Percentiles rank a stretch among this genome's conserved stretches.
Evolutionary conservation across 2,113 vertebrate species (phyloP).

Genomic region (Poecile atricapillus): DNA sequence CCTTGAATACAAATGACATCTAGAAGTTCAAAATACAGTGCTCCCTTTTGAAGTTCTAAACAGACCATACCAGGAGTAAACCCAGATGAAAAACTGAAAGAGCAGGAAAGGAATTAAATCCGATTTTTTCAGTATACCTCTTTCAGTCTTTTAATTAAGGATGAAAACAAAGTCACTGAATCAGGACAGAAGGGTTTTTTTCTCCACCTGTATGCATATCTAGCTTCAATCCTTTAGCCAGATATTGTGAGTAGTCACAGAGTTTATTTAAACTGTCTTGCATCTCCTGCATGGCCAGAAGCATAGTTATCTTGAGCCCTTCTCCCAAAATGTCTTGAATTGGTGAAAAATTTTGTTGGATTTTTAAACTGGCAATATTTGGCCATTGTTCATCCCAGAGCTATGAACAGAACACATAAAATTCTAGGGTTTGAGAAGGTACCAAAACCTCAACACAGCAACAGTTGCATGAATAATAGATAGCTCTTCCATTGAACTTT

Average conservation of each 20-base stretch:
- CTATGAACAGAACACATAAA: neutral
- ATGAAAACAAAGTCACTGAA: neutral
- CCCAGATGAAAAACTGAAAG: neutral
- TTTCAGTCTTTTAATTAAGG: neutral
- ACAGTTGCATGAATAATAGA: neutral
- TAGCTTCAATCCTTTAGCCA: neutral
- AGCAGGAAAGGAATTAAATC: neutral
- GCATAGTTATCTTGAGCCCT: neutral
- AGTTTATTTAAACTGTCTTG: neutral
- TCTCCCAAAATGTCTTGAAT: neutral
- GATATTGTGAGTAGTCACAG: neutral
- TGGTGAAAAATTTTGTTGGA: neutral
- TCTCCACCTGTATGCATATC: slow-evolving; percentile 17
- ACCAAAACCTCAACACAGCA: neutral
- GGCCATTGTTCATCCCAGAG: neutral
- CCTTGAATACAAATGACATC: neutral
- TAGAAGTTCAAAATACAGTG: neutral
- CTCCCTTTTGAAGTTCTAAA: neutral
- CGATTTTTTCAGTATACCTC: neutral
- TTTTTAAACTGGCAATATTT: neutral
- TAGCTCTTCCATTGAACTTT: neutral
- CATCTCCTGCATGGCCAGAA: neutral
- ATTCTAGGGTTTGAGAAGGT: neutral
- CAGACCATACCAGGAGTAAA: neutral
- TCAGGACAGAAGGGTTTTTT: slow-evolving; percentile 1